Evolutionary conservation across 2,797 vertebrate genomes (phyloP), one percentile per base, ranked within the genome.

Genomic region (Macroramphosus scolopax): DNA sequence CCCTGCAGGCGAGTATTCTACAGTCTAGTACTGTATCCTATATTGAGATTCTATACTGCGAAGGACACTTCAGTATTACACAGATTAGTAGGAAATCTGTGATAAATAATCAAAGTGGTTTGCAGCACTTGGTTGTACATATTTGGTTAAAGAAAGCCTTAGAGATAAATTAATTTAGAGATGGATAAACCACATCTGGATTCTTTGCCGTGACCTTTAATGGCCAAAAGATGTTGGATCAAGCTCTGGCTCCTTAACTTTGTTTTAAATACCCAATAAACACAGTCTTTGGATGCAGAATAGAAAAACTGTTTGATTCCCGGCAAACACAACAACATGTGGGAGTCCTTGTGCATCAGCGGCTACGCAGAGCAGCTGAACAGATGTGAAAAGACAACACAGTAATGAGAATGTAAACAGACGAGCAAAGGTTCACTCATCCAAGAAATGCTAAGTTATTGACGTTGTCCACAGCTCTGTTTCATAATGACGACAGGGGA

Each of bases 361-460:
- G 32, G 26, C 29, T 30, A 45, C 42, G 29, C 38, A 42, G 43
- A 22, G 46, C 1, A 5, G 62, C 36, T 37, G 48, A 63, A 57
- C 54, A 64, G 62, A 71, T 63, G 58, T 7, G 51, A 52, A 72
- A 62, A 63, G 51, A 51, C 51, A 51, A 58, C 68, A 59, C 39
- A 32, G 51, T 69, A 64, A 78, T 58, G 47, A 66, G 50, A 72
- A 52, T 12, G 55, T 75, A 76, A 74, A 80, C 77, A 86, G 57
- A 72, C 5, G 39, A 64, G 77, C 61, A 52, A 51, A 65, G 39
- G 74, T 66, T 80, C 77, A 78, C 68, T 87, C 81, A 83, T 80
- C 81, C 78, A 81, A 66, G 56, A 73, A 73, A 78, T 65, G 29
- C 48, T 42, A 68, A 50, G 52, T 66, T 86, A 87, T 87, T 68